Conservation (phyloP, 2,113 vertebrate species). For the Tenebrosternarchus preto region DNA sequence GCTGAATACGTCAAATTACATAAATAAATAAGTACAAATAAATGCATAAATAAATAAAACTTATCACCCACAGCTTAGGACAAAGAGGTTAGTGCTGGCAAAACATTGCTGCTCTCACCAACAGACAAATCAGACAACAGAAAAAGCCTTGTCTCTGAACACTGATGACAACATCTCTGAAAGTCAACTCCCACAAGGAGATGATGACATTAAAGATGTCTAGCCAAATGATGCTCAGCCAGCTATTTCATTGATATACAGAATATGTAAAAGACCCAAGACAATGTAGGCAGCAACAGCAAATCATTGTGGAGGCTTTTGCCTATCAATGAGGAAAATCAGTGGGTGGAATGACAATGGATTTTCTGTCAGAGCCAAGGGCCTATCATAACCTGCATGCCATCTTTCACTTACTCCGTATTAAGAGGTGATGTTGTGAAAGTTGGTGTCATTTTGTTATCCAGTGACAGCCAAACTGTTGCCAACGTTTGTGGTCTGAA, state of each 20-base stretch:
- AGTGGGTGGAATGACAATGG: not conserved
- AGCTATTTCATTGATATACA: not conserved
- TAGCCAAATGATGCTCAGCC: conserved; percentile 24
- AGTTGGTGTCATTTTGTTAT: too few species aligned
- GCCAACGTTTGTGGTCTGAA: too few species aligned
- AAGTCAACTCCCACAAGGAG: not conserved
- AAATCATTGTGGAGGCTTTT: conserved; percentile 51
- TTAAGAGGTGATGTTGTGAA: too few species aligned
- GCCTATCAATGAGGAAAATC: conserved; percentile 25
- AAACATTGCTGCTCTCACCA: not conserved
- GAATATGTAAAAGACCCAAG: not conserved
- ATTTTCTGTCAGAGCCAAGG: not conserved
- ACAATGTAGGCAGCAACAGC: conserved; percentile 45
- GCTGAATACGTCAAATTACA: not conserved
- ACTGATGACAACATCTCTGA: too few species aligned
- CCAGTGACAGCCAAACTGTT: too few species aligned
- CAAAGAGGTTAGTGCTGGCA: not conserved
- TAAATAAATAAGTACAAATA: too few species aligned
- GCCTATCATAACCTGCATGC: too few species aligned
- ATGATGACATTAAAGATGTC: conserved; percentile 5
- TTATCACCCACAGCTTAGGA: not conserved
- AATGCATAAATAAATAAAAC: not conserved
- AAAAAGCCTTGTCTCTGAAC: too few species aligned
- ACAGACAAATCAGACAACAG: not conserved
- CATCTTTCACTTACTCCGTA: too few species aligned